A percentile compares a stretch with the other conserved stretches of the same genome.
These are phyloP conservation scores for Saturnia japonica DNA, from an alignment of 2,888 invertebrate genomes.

Conservation along the genomic window DNA sequence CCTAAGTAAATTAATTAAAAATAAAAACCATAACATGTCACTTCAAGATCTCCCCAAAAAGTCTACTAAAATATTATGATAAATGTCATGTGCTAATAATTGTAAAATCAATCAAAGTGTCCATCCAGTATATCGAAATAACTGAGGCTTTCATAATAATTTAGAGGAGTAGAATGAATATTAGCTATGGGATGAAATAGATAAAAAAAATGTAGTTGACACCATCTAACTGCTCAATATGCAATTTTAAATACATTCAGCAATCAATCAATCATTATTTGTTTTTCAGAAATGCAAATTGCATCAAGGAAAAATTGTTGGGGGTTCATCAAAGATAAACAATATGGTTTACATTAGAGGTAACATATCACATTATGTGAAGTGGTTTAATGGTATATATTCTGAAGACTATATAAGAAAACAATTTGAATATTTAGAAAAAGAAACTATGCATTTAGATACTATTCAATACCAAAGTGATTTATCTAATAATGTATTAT, in stretches of 20 bases:
- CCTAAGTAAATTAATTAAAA: no score
- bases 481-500: slow-evolving; percentile 76
- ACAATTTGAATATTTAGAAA: slow-evolving; percentile 68
- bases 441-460: slow-evolving; percentile 60
- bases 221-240: background rate
- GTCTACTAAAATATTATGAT: no score
- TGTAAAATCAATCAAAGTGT: no score
- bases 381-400: slow-evolving; percentile 83
- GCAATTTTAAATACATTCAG: no score
- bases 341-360: slow-evolving; percentile 88
- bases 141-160: no score
- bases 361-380: slow-evolving; percentile 86
- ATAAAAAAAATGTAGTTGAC: no score
- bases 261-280: background rate
- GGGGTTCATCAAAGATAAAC: slow-evolving; percentile 89
- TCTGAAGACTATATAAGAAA: slow-evolving; percentile 71
- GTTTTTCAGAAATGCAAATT: slow-evolving; percentile 83
- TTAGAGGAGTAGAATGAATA: no score
- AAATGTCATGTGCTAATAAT: no score
- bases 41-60: no score
- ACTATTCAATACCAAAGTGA: slow-evolving; percentile 78
- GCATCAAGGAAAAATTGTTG: slow-evolving; percentile 88
- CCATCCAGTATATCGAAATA: no score
- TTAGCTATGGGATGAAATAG: no score
- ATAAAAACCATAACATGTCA: no score